Percentiles rank a stretch among this genome's conserved stretches.
These are phyloP conservation scores for Epinotia brunnichana DNA, from an alignment of 2,888 invertebrate genomes.

Conservation along the genomic window DNA sequence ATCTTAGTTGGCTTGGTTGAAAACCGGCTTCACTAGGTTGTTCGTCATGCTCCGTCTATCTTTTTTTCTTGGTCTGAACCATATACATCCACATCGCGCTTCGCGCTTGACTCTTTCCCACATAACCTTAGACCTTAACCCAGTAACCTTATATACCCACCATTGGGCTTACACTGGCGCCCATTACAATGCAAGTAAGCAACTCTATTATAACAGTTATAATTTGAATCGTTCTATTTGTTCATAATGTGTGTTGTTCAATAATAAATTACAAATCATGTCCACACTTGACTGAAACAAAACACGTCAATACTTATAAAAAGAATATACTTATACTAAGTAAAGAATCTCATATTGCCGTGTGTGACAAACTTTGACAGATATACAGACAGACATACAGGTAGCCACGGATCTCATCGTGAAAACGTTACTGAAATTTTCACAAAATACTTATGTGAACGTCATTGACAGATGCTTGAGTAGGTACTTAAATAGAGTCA, in stretches of 20 bases:
- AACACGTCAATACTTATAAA: background rate
- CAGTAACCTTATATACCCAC: constrained; percentile 14
- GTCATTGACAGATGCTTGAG: too few relatives aligned
- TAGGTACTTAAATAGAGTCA: too few relatives aligned
- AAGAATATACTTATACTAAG: background rate
- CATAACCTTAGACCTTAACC: background rate
- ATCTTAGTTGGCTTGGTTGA: too few relatives aligned
- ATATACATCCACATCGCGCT: constrained; percentile 43
- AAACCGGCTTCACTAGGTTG: too few relatives aligned
- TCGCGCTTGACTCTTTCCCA: constrained; percentile 20
- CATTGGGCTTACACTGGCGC: background rate
- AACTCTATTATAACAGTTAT: background rate
- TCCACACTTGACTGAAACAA: background rate
- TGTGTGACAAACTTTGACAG: background rate
- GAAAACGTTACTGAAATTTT: background rate
- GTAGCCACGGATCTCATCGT: too few relatives aligned
- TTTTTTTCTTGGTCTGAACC: too few relatives aligned
- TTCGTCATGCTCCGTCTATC: too few relatives aligned
- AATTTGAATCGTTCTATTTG: background rate
- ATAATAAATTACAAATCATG: background rate
- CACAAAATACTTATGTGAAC: background rate
- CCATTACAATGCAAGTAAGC: background rate
- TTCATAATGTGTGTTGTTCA: background rate
- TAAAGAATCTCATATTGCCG: background rate
- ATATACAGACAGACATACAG: background rate